Percentiles rank a stretch among this genome's conserved stretches.
Evolutionary conservation across 2,888 invertebrate genomes (phyloP).

Genomic region (Amorpha juglandis): DNA sequence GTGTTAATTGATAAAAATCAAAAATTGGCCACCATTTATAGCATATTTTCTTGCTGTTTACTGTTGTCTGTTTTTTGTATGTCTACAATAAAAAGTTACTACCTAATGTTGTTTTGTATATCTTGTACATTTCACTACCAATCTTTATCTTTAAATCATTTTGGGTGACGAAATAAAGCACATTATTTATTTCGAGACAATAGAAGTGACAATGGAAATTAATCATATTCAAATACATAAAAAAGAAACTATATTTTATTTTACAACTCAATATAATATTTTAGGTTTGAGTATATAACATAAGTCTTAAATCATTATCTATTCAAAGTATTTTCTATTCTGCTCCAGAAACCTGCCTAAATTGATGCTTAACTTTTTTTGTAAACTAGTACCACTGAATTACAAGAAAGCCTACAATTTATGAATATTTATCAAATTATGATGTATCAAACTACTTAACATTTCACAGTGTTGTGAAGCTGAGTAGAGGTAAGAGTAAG

Average conservation of each 20-base stretch:
- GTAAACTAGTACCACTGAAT: no score
- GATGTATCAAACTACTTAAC: no score
- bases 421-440: no score
- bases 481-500: not conserved
- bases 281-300: not conserved
- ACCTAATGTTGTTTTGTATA: not conserved
- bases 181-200: not conserved
- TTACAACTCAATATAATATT: not conserved
- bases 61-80: no score
- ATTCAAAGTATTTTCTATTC: not conserved
- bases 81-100: no score
- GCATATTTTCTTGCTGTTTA: no score
- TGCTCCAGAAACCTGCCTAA: no score
- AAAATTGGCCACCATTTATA: no score
- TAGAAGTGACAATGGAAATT: not conserved
- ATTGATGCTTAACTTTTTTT: no score
- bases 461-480: not conserved
- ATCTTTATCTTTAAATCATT: not conserved
- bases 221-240: not conserved
- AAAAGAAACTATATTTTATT: not conserved
- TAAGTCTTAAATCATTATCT: not conserved
- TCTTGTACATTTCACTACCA: not conserved
- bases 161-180: not conserved
- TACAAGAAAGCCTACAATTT: no score
- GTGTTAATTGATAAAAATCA: not conserved